Evolutionary conservation across 2,113 vertebrate genomes (phyloP).

Genomic region (Polypterus senegalus): DNA sequence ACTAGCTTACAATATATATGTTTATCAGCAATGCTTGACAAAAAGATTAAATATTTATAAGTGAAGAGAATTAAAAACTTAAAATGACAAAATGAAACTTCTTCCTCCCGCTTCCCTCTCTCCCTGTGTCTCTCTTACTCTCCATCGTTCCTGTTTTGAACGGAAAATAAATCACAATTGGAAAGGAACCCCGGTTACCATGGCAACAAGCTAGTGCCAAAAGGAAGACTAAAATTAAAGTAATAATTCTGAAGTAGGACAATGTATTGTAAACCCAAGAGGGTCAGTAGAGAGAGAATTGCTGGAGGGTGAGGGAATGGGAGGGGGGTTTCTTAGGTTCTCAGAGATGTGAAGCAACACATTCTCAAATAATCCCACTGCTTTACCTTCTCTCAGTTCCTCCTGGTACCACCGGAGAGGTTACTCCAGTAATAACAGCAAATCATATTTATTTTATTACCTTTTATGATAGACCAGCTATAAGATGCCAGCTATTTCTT

Average conservation of each 20-base stretch:
- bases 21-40: too few relatives aligned
- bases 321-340: too few relatives aligned
- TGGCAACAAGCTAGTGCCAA: constrained; percentile 37
- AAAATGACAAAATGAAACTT: too few relatives aligned
- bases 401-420: too few relatives aligned
- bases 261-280: constrained; percentile 18
- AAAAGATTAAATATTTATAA: too few relatives aligned
- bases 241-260: constrained; percentile 29
- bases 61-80: too few relatives aligned
- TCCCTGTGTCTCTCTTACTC: too few relatives aligned
- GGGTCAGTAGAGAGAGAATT: constrained; percentile 12
- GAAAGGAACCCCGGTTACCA: constrained; percentile 35
- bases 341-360: constrained; percentile 10
- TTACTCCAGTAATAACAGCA: constrained; percentile 12
- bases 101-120: too few relatives aligned
- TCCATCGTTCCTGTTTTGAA: too few relatives aligned
- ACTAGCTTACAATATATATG: too few relatives aligned
- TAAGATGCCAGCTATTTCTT: neutral
- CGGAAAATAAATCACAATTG: constrained; percentile 10
- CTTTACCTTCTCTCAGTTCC: neutral
- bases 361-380: constrained; percentile 11
- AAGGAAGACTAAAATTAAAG: constrained; percentile 18
- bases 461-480: constrained; percentile 6
- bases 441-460: constrained; percentile 22
- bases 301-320: neutral